Evolutionary conservation across 2,888 invertebrate genomes (phyloP).

Genomic region (Scaptomyza cyrtandrae): DNA sequence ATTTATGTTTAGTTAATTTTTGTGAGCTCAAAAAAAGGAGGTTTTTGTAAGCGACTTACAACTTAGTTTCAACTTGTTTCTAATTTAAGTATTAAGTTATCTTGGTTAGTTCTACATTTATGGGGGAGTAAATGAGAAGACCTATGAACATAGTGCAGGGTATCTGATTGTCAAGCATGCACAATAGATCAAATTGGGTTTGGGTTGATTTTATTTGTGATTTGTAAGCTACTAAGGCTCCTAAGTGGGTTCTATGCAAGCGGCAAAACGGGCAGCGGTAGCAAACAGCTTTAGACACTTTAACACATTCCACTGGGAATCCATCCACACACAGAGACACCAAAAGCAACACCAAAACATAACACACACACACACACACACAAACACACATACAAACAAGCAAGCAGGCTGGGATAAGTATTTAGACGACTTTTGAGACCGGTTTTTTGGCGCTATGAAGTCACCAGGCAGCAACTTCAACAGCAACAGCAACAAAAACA

Average conservation of each 20-base stretch:
- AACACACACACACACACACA: slow-evolving; percentile 13
- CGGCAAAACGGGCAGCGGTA: slow-evolving; percentile 41
- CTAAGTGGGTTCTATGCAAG: slow-evolving; percentile 15
- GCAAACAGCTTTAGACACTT: slow-evolving; percentile 75
- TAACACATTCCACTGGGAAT: slow-evolving; percentile 74
- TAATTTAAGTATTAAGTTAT: no score
- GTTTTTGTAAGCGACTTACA: no score
- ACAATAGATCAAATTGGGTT: not conserved
- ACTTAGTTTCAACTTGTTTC: no score
- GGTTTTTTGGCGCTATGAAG: slow-evolving; percentile 66
- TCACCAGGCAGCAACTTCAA: slow-evolving; percentile 31
- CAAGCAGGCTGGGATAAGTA: slow-evolving; percentile 53
- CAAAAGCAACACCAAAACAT: slow-evolving; percentile 20
- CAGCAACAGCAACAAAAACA: slow-evolving; percentile 14
- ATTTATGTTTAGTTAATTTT: no score
- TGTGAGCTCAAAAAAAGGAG: no score
- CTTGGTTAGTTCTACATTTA: no score
- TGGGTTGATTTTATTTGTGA: slow-evolving; percentile 38
- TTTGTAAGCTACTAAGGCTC: slow-evolving; percentile 37
- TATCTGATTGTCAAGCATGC: slow-evolving; percentile 12
- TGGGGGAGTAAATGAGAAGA: no score
- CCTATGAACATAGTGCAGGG: slow-evolving; percentile 1
- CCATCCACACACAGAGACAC: slow-evolving; percentile 34
- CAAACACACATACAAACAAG: slow-evolving; percentile 17
- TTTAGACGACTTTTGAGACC: slow-evolving; percentile 71